These are phyloP conservation scores for Delia radicum DNA, from an alignment of 1,140 invertebrate genomes.

Conservation along the genomic window DNA sequence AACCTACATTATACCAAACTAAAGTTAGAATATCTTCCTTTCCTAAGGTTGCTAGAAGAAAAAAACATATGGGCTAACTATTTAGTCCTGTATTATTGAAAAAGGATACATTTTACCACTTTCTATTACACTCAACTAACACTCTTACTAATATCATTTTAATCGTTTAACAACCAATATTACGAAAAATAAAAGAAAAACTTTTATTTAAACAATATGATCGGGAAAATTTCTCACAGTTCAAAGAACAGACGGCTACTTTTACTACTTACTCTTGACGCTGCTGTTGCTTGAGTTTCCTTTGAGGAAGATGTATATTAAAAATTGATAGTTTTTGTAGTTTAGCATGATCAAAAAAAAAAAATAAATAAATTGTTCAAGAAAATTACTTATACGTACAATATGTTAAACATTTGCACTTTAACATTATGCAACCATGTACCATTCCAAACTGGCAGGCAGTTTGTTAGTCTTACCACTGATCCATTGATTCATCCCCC, in stretches of 20 bases:
- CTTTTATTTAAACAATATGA: background rate
- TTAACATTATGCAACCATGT: background rate
- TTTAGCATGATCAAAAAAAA: background rate
- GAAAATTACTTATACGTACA: background rate
- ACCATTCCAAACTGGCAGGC: too few species aligned
- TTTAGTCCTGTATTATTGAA: background rate
- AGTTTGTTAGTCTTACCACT: too few species aligned
- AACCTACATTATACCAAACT: too few species aligned
- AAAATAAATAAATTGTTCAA: background rate
- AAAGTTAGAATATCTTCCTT: too few species aligned
- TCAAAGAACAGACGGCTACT: background rate
- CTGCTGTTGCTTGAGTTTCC: too few species aligned
- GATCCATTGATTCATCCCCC: too few species aligned
- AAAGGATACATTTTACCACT: background rate
- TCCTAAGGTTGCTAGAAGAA: too few species aligned
- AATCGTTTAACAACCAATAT: conserved; percentile 44
- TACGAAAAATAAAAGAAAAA: conserved; percentile 41
- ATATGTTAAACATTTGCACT: background rate
- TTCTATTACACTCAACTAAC: background rate
- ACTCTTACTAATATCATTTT: conserved; percentile 45
- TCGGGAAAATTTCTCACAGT: background rate
- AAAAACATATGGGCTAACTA: background rate
- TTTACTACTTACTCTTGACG: too few species aligned
- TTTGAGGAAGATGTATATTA: background rate
- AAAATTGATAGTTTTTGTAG: background rate